Percentiles rank a stretch among this genome's conserved stretches.
These are phyloP conservation scores for Erythrolamprus reginae DNA, from an alignment of 2,113 vertebrate species.

Conservation along the genomic window DNA sequence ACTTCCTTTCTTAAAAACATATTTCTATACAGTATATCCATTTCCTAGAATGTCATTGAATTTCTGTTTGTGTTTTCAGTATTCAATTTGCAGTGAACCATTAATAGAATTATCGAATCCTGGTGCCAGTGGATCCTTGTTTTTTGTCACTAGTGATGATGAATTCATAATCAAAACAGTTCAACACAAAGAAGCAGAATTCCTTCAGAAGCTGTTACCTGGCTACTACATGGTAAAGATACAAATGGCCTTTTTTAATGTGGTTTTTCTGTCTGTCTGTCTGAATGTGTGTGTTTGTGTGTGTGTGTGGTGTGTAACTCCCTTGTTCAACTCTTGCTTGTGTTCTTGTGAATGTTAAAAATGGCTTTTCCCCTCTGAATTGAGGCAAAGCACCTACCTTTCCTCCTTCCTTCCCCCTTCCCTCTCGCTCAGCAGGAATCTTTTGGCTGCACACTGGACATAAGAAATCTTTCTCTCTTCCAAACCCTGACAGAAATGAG, in stretches of 20 bases:
- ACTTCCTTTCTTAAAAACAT: background rate
- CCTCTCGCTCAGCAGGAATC: too few species aligned
- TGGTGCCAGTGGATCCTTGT: slow-evolving; percentile 92
- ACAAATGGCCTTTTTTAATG: background rate
- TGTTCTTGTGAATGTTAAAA: background rate
- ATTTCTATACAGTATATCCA: background rate
- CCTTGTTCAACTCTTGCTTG: background rate
- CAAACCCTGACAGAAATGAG: too few species aligned
- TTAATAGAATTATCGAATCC: slow-evolving; percentile 94
- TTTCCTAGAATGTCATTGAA: background rate
- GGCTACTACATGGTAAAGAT: slow-evolving; percentile 95
- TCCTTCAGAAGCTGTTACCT: slow-evolving; percentile 92
- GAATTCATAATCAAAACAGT: slow-evolving; percentile 99
- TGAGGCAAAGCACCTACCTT: too few species aligned
- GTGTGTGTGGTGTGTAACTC: background rate
- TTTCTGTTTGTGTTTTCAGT: slow-evolving; percentile 69
- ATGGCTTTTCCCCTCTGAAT: background rate
- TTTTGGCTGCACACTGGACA: too few species aligned
- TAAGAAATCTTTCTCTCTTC: too few species aligned
- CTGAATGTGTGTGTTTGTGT: background rate
- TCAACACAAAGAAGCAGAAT: slow-evolving; percentile 97
- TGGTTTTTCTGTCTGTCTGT: background rate
- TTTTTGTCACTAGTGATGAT: slow-evolving; percentile 95
- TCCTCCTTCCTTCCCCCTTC: too few species aligned
- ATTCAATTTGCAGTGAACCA: slow-evolving; percentile 92